Evolutionary conservation across 2,888 invertebrate genomes (phyloP).

Genomic region (Podabrus alpinus): DNA sequence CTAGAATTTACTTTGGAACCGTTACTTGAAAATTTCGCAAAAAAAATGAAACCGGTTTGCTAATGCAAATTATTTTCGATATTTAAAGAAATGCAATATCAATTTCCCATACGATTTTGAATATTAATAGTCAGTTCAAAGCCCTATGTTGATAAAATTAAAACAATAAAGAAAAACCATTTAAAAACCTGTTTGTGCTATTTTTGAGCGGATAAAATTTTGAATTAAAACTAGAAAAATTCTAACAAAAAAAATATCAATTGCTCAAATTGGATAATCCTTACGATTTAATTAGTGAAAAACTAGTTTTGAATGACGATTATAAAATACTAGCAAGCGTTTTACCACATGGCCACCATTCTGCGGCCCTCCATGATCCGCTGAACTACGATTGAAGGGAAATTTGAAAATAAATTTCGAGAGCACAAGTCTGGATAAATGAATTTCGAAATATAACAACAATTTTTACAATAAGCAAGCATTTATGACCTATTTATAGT

Average conservation of each 20-base stretch:
- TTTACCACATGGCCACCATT: background rate
- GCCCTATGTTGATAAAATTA: background rate
- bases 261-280: background rate
- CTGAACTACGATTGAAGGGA: background rate
- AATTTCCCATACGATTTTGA: background rate
- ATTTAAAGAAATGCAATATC: background rate
- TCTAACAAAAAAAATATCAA: background rate
- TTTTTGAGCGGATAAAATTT: background rate
- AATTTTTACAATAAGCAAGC: no score
- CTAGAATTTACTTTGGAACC: background rate
- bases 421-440: background rate
- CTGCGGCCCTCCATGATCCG: background rate
- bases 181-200: background rate
- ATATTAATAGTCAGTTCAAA: background rate
- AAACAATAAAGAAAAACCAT: background rate
- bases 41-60: background rate
- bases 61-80: background rate
- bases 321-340: background rate
- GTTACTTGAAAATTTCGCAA: no score
- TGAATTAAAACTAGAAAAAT: background rate
- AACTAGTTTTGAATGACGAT: background rate
- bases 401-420: background rate
- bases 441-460: background rate
- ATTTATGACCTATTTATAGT: no score
- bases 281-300: background rate